Evolutionary conservation across 2,797 vertebrate genomes (phyloP).

Genomic region (Sebastes miniatus): DNA sequence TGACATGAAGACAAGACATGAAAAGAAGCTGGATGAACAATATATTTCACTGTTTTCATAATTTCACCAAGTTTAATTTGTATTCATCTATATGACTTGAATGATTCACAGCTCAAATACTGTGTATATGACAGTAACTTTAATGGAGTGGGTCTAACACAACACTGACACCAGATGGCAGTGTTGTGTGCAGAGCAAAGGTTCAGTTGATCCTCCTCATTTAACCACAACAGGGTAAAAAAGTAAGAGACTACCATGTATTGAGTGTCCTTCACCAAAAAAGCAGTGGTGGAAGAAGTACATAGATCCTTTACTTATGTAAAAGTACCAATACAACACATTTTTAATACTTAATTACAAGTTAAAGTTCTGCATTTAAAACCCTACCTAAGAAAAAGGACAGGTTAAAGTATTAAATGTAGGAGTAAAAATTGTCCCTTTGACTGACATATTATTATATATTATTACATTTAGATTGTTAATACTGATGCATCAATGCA

Average conservation of each 20-base stretch:
- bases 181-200: neutral
- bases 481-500: neutral
- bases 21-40: neutral
- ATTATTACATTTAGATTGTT: neutral
- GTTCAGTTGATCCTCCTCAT: neutral
- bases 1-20: neutral
- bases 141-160: neutral
- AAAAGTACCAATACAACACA: neutral
- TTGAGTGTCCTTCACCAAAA: neutral
- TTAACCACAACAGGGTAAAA: neutral
- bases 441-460: neutral
- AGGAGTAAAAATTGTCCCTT: neutral
- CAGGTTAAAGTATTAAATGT: neutral
- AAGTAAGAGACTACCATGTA: neutral
- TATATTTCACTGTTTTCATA: neutral
- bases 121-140: neutral
- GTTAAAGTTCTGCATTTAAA: neutral
- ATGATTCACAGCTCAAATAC: too few species aligned
- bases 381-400: neutral
- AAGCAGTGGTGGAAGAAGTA: neutral
- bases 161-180: neutral
- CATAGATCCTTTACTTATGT: neutral
- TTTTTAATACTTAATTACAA: neutral
- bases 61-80: neutral
- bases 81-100: too few species aligned